Conservation (phyloP, 1,140 invertebrate genomes). For the Drosophila seguyi region DNA sequence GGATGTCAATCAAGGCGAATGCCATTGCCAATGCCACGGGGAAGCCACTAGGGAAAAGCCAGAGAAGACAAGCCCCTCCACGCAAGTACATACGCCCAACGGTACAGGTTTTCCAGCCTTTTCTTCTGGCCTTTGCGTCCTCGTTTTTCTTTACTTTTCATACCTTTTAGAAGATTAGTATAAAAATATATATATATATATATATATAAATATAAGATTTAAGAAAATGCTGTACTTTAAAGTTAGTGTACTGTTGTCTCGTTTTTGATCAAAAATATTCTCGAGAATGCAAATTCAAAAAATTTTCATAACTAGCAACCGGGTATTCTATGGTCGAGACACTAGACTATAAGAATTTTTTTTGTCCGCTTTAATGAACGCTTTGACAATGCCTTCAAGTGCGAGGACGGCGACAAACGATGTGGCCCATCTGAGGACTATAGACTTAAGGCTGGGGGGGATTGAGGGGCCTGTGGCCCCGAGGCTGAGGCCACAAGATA, state of each 20-base stretch:
- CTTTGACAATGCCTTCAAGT: constrained; percentile 79
- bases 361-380: constrained; percentile 68
- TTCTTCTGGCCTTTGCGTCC: not conserved
- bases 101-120: constrained; percentile 1
- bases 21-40: constrained; percentile 61
- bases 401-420: constrained; percentile 59
- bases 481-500: constrained; percentile 32
- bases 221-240: not conserved
- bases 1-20: constrained; percentile 77
- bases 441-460: not conserved
- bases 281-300: not conserved
- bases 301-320: not conserved
- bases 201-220: not conserved
- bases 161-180: not conserved
- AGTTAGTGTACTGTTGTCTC: too few relatives aligned
- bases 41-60: constrained; percentile 16
- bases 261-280: not conserved
- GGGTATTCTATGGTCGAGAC: not conserved
- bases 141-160: constrained; percentile 14
- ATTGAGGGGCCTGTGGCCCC: constrained; percentile 30
- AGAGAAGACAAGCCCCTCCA: constrained; percentile 23
- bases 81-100: constrained; percentile 3
- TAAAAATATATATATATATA: not conserved
- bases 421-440: constrained; percentile 34
- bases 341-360: constrained; percentile 2